Conservation (phyloP, 2,113 vertebrate genomes). For the Bucco capensis region DNA sequence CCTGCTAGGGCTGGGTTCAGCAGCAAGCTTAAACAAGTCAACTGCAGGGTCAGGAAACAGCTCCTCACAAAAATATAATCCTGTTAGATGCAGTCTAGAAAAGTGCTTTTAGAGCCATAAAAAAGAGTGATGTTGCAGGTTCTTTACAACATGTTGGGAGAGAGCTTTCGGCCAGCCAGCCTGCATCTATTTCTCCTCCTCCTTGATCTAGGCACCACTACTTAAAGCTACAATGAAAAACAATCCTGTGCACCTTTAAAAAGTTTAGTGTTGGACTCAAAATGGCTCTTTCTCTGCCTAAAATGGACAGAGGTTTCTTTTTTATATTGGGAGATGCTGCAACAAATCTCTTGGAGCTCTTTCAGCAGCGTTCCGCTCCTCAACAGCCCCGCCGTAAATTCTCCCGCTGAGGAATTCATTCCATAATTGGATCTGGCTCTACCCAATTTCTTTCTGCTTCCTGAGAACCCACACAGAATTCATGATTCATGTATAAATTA, state of each 20-base stretch:
- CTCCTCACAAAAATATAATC: background rate
- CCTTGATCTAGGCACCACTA: background rate
- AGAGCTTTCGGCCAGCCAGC: background rate
- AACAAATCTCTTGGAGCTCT: constrained; percentile 29
- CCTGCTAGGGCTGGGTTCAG: background rate
- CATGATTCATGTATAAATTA: constrained; percentile 47
- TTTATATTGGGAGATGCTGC: background rate
- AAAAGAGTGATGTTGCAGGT: background rate
- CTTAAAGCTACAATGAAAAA: background rate
- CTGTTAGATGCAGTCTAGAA: background rate
- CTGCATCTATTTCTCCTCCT: background rate
- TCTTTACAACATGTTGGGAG: background rate
- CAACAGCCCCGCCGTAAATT: background rate
- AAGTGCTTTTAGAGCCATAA: constrained; percentile 18
- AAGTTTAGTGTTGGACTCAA: constrained; percentile 11
- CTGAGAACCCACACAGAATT: constrained; percentile 39
- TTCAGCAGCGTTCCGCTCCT: constrained; percentile 12
- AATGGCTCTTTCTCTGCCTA: constrained; percentile 19
- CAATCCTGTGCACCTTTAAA: background rate
- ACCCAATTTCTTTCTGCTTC: constrained; percentile 45
- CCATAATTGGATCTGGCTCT: constrained; percentile 50
- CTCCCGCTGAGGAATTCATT: constrained; percentile 48
- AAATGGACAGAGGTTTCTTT: constrained; percentile 14
- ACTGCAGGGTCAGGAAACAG: background rate
- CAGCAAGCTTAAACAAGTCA: background rate